Percentiles rank a stretch among this genome's conserved stretches.
phyloP scores from a whole-genome alignment of 2,797 vertebrate species.

The Sus cebifrons region DNA sequence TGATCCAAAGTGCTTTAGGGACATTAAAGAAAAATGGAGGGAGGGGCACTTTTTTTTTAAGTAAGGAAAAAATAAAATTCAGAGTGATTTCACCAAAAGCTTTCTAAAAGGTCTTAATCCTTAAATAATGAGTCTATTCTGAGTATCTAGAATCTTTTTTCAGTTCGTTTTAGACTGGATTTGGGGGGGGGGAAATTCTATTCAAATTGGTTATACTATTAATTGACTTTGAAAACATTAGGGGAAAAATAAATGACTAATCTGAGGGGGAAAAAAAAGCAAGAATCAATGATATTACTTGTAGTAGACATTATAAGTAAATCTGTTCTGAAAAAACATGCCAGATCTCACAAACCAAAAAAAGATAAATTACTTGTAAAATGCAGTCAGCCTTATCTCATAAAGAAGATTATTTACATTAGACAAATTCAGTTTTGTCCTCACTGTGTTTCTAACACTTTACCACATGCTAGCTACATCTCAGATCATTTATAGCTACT shows the following conservation, averaged over 20 bases:
- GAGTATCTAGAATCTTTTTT: not conserved
- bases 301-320: not conserved
- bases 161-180: not conserved
- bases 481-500: constrained; percentile 3
- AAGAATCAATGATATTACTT: constrained; percentile 26
- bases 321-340: not conserved
- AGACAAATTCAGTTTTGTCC: not conserved
- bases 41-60: not conserved
- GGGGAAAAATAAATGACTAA: not conserved
- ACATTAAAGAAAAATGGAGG: not conserved
- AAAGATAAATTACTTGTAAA: not conserved
- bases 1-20: not conserved
- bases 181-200: not conserved
- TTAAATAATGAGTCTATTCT: not conserved
- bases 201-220: not conserved
- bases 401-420: not conserved
- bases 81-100: not conserved
- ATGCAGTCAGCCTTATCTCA: not conserved
- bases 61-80: constrained; percentile 41
- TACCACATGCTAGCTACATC: not conserved
- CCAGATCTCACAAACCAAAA: not conserved
- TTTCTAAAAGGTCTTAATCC: not conserved
- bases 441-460: not conserved
- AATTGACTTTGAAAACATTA: not conserved
- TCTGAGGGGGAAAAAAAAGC: not conserved